Evolutionary conservation across 2,888 invertebrate genomes (phyloP), one percentile per base, ranked within the genome.

Genomic region (Athalia circularis): DNA sequence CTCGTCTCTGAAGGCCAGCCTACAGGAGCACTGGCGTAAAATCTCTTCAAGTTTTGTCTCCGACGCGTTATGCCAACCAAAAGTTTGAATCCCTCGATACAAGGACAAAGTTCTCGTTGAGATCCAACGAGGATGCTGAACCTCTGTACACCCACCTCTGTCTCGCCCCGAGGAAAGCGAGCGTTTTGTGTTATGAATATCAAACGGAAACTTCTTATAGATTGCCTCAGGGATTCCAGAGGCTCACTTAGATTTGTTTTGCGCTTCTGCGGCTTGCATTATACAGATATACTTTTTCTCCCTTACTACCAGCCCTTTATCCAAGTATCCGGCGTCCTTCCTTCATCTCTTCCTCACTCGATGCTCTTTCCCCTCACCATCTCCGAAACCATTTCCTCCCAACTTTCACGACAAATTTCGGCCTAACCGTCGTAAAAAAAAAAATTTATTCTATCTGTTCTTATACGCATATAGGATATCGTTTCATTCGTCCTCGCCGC

Each of bases 171-270:
- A 75, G 75, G 75, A 75, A 64, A 75, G 65, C 77, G 68, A 50
- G 68, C 77, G 77, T 77, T 77, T 77, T 77, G 77, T 77, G 77
- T 68, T 77, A 77, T 77, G 77, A 77, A 77, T 77, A 70, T 77
- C 77, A 77, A 77, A 77, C 68, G 77, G 61, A 77, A 77, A 77
- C 77, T 77, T 77, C 61, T 77, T 77, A 77, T 77, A 68, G 77
- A 77, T 77, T 77, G 61, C 77, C 77, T 61, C 48, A 13, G 77
- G 77, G 77, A 77, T 75, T 75, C 50, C 75, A 62, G 50, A 75
- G 75, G 61, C 75, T 75, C 50, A 62, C 75, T 75, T 75, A 75
- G 75, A 75, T 75, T 75, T 75, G 75, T 75, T 75, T 75, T 62
- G 62, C 57, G 72, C 75, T 50, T 64, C 54, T 75, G 75, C 62